Evolutionary conservation across 2,113 vertebrate genomes (phyloP).

Genomic region (Procavia capensis): DNA sequence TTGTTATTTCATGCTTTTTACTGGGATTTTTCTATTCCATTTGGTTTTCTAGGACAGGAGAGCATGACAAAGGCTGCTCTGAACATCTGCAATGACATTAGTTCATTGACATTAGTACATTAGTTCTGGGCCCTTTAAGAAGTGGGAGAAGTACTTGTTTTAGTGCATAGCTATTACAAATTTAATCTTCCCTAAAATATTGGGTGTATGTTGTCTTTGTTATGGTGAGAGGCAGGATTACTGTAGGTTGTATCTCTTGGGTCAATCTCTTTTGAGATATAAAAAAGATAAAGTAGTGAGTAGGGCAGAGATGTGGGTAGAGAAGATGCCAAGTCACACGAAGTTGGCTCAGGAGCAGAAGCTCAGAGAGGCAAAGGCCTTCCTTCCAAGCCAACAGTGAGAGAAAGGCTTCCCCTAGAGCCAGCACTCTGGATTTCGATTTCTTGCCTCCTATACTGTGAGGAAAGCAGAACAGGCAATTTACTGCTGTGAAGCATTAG

Average conservation of each 20-base stretch:
- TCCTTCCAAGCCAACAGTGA: not conserved
- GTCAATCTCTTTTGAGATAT: not conserved
- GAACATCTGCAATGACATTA: not conserved
- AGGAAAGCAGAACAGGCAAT: too few relatives aligned
- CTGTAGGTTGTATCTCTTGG: not conserved
- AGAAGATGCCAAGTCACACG: not conserved
- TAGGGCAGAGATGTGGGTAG: not conserved
- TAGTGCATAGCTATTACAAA: not conserved
- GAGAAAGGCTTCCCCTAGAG: not conserved
- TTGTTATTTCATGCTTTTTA: not conserved
- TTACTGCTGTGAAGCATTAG: too few relatives aligned
- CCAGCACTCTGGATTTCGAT: not conserved
- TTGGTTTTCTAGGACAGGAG: not conserved
- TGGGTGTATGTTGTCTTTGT: too few relatives aligned
- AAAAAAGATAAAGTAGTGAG: not conserved
- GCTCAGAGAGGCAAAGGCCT: not conserved
- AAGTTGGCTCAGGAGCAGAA: not conserved
- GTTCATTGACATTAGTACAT: too few relatives aligned
- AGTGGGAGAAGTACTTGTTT: not conserved
- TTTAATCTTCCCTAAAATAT: not conserved
- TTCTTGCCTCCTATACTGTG: not conserved
- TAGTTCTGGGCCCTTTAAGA: not conserved
- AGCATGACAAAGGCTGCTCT: too few relatives aligned
- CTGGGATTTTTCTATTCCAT: not conserved
- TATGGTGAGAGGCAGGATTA: not conserved